A percentile compares a stretch with the other conserved stretches of the same genome.
These are phyloP conservation scores for Drosophila pectinifera DNA, from an alignment of 1,140 invertebrate genomes.

Conservation along the genomic window DNA sequence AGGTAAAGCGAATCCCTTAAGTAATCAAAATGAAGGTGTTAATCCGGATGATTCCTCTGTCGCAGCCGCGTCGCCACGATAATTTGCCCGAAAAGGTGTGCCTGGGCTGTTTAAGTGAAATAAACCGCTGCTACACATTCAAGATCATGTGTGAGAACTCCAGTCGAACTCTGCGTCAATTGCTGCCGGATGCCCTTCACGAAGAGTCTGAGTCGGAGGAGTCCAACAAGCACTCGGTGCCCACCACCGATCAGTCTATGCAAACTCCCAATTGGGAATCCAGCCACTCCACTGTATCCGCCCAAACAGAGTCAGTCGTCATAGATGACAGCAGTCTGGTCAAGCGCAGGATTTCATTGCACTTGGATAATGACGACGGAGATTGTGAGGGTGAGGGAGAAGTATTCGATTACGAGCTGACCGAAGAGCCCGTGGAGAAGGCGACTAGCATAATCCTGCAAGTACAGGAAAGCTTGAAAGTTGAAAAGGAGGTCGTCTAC, in stretches of 20 bases:
- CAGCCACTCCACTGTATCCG: slow-evolving; percentile 15
- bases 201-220: slow-evolving; percentile 47
- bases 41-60: slow-evolving; percentile 1
- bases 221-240: slow-evolving; percentile 5
- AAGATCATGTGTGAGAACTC: slow-evolving; percentile 82
- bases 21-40: not conserved
- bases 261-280: slow-evolving; percentile 40
- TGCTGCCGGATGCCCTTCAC: slow-evolving; percentile 67
- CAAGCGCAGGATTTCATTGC: slow-evolving; percentile 12
- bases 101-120: slow-evolving; percentile 75
- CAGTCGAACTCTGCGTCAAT: slow-evolving; percentile 68
- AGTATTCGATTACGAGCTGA: slow-evolving; percentile 65
- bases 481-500: slow-evolving; percentile 54
- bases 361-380: slow-evolving; percentile 1
- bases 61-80: slow-evolving; percentile 62
- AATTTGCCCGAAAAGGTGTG: slow-evolving; percentile 76
- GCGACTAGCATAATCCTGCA: slow-evolving; percentile 48
- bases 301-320: slow-evolving; percentile 44
- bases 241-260: slow-evolving; percentile 39
- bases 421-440: slow-evolving; percentile 43
- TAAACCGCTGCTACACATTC: slow-evolving; percentile 78
- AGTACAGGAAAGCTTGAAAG: slow-evolving; percentile 52
- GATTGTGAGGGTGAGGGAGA: slow-evolving; percentile 32
- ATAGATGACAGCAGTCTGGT: slow-evolving; percentile 24
- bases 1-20: slow-evolving; percentile 35